Conservation (phyloP, 2,113 vertebrate genomes). For the Tenrec ecaudatus region DNA sequence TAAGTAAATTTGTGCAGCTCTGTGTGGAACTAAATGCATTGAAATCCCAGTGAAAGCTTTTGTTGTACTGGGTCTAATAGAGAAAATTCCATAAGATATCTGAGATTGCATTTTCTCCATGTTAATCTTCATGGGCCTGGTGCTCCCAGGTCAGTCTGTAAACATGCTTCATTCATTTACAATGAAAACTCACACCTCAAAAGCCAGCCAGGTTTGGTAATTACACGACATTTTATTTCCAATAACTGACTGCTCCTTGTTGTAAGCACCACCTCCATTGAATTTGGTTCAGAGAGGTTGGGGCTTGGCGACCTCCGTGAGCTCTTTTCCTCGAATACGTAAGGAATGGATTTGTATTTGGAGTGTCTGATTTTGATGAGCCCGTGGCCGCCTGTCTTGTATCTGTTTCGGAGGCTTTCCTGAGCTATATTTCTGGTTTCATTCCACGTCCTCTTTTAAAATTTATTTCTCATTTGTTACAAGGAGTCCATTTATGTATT, state of each 20-base stretch:
- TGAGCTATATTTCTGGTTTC: not conserved
- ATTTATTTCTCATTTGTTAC: constrained; percentile 27
- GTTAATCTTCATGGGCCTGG: constrained; percentile 52
- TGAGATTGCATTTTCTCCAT: constrained; percentile 67
- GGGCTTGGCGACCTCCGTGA: constrained; percentile 53
- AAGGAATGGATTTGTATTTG: constrained; percentile 47
- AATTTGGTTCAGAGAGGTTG: constrained; percentile 49
- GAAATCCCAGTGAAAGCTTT: constrained; percentile 80
- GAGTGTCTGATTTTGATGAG: constrained; percentile 48
- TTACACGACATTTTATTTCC: constrained; percentile 73
- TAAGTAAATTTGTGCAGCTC: constrained; percentile 77
- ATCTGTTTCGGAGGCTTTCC: constrained; percentile 15
- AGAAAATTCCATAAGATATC: constrained; percentile 74
- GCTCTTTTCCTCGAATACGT: constrained; percentile 40
- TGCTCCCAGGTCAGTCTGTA: constrained; percentile 52
- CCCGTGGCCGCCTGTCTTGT: not conserved
- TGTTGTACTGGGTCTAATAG: constrained; percentile 70
- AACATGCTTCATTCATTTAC: constrained; percentile 70
- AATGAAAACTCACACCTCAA: constrained; percentile 61
- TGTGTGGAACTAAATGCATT: constrained; percentile 75
- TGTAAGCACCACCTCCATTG: constrained; percentile 41
- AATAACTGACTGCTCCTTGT: constrained; percentile 48
- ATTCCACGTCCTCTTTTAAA: not conserved
- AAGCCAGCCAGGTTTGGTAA: constrained; percentile 62
- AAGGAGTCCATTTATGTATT: not conserved